Conservation (phyloP, 2,113 vertebrate genomes). For the Gambusia holbrooki region DNA sequence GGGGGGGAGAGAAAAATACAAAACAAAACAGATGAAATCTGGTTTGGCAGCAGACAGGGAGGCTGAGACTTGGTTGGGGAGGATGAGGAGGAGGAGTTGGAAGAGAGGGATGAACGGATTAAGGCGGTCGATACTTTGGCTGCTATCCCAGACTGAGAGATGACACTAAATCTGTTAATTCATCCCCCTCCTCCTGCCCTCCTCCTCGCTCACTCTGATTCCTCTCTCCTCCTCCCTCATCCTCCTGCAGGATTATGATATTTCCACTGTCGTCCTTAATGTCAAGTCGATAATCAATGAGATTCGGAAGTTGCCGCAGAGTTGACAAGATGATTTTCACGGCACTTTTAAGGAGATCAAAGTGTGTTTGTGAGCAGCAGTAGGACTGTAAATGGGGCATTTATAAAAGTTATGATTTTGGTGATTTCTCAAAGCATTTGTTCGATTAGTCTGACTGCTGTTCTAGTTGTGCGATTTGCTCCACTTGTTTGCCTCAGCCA, state of each 20-base stretch:
- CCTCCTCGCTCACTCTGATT: background rate
- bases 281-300: background rate
- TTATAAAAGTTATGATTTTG: too few species aligned
- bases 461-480: too few species aligned
- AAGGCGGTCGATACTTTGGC: constrained; percentile 78
- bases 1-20: background rate
- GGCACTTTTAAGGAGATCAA: background rate
- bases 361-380: background rate
- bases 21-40: constrained; percentile 48
- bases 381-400: background rate
- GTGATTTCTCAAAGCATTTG: too few species aligned
- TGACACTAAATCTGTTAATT: constrained; percentile 84
- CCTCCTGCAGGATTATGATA: constrained; percentile 31
- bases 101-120: constrained; percentile 78
- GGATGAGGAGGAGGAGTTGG: constrained; percentile 53
- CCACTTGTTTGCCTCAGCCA: too few species aligned
- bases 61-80: constrained; percentile 34
- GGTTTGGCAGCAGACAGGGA: constrained; percentile 49
- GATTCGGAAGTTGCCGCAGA: background rate
- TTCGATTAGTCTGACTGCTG: too few species aligned
- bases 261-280: constrained; percentile 32
- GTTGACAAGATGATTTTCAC: background rate
- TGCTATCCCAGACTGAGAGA: constrained; percentile 78
- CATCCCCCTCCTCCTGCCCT: constrained; percentile 43
- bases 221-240: constrained; percentile 10